These are phyloP conservation scores for Scomber scombrus DNA, from an alignment of 2,113 vertebrate genomes.

Conservation along the genomic window DNA sequence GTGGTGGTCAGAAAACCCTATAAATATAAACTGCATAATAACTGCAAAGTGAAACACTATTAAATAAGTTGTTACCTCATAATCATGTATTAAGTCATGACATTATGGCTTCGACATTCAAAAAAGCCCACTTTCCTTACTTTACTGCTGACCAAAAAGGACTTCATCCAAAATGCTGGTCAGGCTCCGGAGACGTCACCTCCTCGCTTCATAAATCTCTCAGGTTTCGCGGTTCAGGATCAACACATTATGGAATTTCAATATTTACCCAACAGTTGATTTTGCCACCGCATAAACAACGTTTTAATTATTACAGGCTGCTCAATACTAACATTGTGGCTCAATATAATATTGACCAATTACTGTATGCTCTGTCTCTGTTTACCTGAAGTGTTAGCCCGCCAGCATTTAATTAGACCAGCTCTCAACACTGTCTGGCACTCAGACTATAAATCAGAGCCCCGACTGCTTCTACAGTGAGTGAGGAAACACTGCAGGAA, in stretches of 20 bases:
- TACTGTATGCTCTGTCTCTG: slow-evolving; percentile 9
- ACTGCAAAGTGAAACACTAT: slow-evolving; percentile 13
- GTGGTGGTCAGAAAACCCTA: not conserved
- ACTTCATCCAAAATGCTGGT: not conserved
- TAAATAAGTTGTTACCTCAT: slow-evolving; percentile 26
- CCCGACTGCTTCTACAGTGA: not conserved
- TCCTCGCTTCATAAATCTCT: not conserved
- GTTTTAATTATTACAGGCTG: slow-evolving; percentile 8
- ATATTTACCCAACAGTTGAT: not conserved
- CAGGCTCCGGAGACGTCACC: not conserved
- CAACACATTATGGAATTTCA: slow-evolving; percentile 4
- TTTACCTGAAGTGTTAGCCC: slow-evolving; percentile 23
- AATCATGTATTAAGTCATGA: slow-evolving; percentile 28
- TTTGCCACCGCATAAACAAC: slow-evolving; percentile 3
- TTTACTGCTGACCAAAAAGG: not conserved
- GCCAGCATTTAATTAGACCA: not conserved
- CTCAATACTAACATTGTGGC: not conserved
- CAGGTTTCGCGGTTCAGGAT: not conserved
- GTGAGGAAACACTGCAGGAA: not conserved
- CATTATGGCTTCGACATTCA: slow-evolving; percentile 7
- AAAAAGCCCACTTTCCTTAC: not conserved
- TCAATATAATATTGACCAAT: slow-evolving; percentile 7
- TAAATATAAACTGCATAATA: slow-evolving; percentile 34
- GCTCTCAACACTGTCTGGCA: not conserved
- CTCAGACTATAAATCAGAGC: not conserved